These are phyloP conservation scores for Drosophila varians DNA, from an alignment of 1,140 invertebrate genomes.

Conservation along the genomic window DNA sequence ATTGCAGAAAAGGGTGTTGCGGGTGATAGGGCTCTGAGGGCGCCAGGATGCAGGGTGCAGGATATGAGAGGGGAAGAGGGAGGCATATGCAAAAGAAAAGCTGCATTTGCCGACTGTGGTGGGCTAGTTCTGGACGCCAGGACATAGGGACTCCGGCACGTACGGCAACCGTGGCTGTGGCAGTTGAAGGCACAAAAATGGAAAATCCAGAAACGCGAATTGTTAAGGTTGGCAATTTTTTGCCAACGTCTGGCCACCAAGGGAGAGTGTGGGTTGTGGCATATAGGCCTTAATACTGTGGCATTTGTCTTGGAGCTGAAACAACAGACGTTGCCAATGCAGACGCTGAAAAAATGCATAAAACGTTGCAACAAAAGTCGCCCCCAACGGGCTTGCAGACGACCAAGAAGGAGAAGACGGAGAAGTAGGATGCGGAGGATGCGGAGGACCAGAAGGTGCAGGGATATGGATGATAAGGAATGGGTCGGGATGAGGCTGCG, in stretches of 20 bases:
- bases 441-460: conserved; percentile 1
- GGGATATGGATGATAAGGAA: conserved; percentile 5
- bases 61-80: neutral
- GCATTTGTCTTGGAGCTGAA: conserved; percentile 79
- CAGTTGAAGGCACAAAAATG: conserved; percentile 45
- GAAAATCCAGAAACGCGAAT: conserved; percentile 64
- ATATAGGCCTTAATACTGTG: conserved; percentile 70
- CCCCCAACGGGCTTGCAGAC: conserved; percentile 12
- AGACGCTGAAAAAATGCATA: conserved; percentile 80
- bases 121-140: conserved; percentile 35
- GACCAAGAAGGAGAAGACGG: neutral
- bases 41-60: neutral
- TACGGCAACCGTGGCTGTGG: conserved; percentile 16
- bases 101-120: conserved; percentile 56
- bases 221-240: conserved; percentile 79
- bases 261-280: neutral
- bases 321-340: conserved; percentile 71
- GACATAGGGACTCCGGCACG: conserved; percentile 74
- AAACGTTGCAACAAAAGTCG: conserved; percentile 78
- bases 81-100: conserved; percentile 38
- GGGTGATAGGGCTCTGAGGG: neutral
- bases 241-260: conserved; percentile 53
- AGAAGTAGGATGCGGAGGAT: too few relatives aligned
- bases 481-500: conserved; percentile 3
- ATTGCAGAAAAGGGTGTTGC: conserved; percentile 53